These are phyloP conservation scores for Harpegnathos saltator DNA, from an alignment of 1,140 invertebrate species.

Conservation along the genomic window DNA sequence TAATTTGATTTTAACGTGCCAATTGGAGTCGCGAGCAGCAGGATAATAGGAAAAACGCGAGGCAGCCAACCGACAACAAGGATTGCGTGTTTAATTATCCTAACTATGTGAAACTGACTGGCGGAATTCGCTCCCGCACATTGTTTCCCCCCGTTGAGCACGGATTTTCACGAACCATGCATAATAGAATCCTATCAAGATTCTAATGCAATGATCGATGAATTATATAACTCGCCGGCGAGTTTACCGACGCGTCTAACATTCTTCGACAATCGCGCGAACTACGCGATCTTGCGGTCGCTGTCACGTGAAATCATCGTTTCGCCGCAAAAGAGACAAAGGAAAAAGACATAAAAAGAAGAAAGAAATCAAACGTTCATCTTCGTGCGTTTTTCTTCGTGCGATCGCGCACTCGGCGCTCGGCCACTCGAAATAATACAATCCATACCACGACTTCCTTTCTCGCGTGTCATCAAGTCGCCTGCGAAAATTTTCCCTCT, in stretches of 20 bases:
- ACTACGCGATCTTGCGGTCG: too few relatives aligned
- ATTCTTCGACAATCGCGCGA: constrained; percentile 24
- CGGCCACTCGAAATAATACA: too few relatives aligned
- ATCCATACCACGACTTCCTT: too few relatives aligned
- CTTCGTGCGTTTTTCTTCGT: not conserved
- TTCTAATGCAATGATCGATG: constrained; percentile 6
- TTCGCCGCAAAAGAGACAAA: too few relatives aligned
- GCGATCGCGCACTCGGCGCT: too few relatives aligned
- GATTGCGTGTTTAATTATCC: constrained; percentile 52
- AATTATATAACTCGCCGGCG: constrained; percentile 35
- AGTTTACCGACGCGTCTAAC: constrained; percentile 12
- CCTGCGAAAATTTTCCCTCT: too few relatives aligned
- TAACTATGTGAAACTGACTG: constrained; percentile 50
- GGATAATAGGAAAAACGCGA: constrained; percentile 19
- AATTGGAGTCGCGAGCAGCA: constrained; percentile 16
- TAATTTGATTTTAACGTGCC: constrained; percentile 1
- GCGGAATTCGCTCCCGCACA: constrained; percentile 47
- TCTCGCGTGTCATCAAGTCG: too few relatives aligned
- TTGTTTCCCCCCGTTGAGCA: constrained; percentile 15
- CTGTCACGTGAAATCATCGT: too few relatives aligned
- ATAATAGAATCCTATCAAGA: constrained; percentile 39
- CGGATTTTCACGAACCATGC: constrained; percentile 40
- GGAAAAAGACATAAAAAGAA: not conserved
- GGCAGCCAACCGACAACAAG: constrained; percentile 10
- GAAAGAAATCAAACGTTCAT: not conserved